phyloP scores from a whole-genome alignment of 2,113 vertebrate genomes.

The Lasiurus borealis region DNA sequence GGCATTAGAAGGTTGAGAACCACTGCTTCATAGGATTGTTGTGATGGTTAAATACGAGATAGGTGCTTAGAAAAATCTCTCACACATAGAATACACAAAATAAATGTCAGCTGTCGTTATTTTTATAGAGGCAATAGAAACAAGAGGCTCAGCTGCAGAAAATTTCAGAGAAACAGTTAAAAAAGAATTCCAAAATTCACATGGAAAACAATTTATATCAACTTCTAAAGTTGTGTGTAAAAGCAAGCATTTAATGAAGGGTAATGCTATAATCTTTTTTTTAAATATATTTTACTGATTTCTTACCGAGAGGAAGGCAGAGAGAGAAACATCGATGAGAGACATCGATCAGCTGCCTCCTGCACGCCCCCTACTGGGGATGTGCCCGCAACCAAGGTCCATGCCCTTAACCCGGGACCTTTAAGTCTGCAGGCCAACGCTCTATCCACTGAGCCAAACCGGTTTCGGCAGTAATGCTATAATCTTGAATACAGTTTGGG shows the following conservation, averaged over 20 bases:
- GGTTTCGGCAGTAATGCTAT: no score
- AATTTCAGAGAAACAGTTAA: constrained; percentile 26
- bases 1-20: no score
- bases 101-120: not conserved
- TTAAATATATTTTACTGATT: no score
- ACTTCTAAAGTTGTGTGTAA: not conserved
- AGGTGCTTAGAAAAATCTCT: constrained; percentile 15
- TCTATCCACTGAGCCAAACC: no score
- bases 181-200: not conserved
- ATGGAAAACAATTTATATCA: not conserved
- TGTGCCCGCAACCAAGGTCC: no score
- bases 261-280: not conserved
- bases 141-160: not conserved
- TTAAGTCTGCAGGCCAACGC: no score
- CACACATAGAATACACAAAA: not conserved
- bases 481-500: not conserved
- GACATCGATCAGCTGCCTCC: no score
- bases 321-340: no score
- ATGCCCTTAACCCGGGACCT: no score
- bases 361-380: no score
- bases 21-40: no score
- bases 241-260: constrained; percentile 19
- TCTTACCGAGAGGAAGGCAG: no score
- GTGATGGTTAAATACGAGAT: not conserved
- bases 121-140: not conserved